Evolutionary conservation across 2,113 vertebrate genomes (phyloP).

Genomic region (Anser cygnoides): DNA sequence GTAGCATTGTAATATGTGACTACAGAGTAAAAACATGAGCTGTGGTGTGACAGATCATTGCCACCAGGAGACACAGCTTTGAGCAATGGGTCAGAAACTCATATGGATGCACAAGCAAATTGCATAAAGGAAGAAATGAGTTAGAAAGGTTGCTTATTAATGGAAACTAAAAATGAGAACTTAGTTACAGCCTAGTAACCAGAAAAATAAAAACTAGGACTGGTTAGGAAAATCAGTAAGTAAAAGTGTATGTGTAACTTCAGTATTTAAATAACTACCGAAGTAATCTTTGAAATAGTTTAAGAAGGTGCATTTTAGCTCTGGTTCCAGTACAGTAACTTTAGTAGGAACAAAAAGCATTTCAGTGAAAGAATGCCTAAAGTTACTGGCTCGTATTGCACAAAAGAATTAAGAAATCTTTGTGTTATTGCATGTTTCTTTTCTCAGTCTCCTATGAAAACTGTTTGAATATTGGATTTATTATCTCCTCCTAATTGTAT

Average conservation of each 20-base stretch:
- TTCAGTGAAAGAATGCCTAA: background rate
- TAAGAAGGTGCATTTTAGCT: background rate
- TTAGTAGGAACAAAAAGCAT: background rate
- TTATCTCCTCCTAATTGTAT: background rate
- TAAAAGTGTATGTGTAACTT: background rate
- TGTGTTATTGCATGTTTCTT: background rate
- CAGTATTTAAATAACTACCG: background rate
- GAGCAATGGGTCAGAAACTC: background rate
- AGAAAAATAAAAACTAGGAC: background rate
- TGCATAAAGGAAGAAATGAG: background rate
- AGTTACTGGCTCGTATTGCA: background rate
- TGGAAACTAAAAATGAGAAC: background rate
- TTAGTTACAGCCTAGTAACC: background rate
- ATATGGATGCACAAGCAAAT: background rate
- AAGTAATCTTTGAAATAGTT: background rate
- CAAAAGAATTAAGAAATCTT: background rate
- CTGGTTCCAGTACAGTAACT: background rate
- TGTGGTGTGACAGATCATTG: background rate
- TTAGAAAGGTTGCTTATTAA: background rate
- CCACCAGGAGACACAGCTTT: background rate
- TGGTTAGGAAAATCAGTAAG: background rate
- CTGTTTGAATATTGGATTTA: background rate
- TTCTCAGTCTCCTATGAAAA: background rate
- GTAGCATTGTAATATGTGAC: background rate
- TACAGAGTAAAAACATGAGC: background rate